These are phyloP conservation scores for Acronicta psi DNA, from an alignment of 2,888 invertebrate species.

Conservation along the genomic window DNA sequence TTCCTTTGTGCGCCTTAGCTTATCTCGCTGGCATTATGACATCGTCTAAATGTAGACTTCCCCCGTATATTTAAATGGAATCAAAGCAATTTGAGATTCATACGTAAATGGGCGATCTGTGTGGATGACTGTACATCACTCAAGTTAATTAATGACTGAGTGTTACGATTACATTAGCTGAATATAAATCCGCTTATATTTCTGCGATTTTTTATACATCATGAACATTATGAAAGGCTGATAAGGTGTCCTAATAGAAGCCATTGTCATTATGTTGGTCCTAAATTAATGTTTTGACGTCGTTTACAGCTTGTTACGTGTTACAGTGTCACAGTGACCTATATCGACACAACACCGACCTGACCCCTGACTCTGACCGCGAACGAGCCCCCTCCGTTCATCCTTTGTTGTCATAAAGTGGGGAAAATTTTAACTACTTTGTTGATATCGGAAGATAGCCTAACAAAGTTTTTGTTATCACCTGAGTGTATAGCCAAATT, in stretches of 20 bases:
- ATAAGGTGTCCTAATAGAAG: constrained; percentile 59
- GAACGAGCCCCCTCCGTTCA: constrained; percentile 28
- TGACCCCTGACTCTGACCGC: constrained; percentile 39
- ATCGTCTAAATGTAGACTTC: constrained; percentile 3
- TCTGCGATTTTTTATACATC: constrained; percentile 19
- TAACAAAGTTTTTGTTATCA: constrained; percentile 8
- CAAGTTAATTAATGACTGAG: constrained; percentile 21
- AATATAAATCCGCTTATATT: constrained; percentile 14
- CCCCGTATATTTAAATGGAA: constrained; percentile 1
- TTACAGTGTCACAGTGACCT: constrained; percentile 55
- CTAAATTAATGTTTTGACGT: constrained; percentile 53
- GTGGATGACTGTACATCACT: constrained; percentile 13
- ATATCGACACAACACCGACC: constrained; percentile 45
- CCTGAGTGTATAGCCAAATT: too few species aligned
- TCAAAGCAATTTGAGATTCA: constrained; percentile 6
- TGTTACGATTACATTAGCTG: constrained; percentile 26
- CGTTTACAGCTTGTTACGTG: constrained; percentile 27
- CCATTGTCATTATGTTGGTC: constrained; percentile 53
- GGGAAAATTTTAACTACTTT: constrained; percentile 22
- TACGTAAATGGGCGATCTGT: constrained; percentile 2
- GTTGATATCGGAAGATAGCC: constrained; percentile 9
- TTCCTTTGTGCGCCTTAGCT: background rate
- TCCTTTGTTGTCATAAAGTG: constrained; percentile 30
- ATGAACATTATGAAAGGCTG: constrained; percentile 19
- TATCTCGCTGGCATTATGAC: constrained; percentile 1